A percentile compares a stretch with the other conserved stretches of the same genome.
Evolutionary conservation across 1,140 invertebrate species (phyloP).

Genomic region (Callitettix versicolor): DNA sequence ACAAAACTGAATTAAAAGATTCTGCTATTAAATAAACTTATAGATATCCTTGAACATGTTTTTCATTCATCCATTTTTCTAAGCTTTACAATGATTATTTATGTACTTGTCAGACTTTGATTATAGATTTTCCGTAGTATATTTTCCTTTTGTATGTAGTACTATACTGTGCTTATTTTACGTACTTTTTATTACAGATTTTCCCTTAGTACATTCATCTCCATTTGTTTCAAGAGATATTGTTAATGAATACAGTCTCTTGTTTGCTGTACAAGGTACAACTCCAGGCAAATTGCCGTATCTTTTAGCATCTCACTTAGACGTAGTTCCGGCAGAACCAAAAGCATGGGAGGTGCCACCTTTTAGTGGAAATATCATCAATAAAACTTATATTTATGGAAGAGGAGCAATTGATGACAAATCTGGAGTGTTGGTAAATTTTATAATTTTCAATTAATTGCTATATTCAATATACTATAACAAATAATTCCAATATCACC

Average conservation of each 20-base stretch:
- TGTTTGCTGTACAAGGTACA: slow-evolving; percentile 35
- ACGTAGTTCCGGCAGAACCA: slow-evolving; percentile 43
- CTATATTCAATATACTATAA: no score
- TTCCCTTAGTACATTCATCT: slow-evolving; percentile 36
- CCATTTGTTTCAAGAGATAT: slow-evolving; percentile 33
- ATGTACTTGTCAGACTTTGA: no score
- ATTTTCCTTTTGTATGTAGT: no score
- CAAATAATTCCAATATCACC: no score
- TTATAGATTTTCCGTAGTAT: no score
- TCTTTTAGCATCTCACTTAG: slow-evolving; percentile 42
- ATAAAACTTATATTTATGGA: slow-evolving; percentile 43
- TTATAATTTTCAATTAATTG: background rate
- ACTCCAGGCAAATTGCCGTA: slow-evolving; percentile 37
- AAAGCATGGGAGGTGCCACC: slow-evolving; percentile 39
- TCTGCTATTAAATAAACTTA: no score
- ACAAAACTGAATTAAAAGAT: no score
- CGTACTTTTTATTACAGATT: slow-evolving; percentile 31
- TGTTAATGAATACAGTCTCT: slow-evolving; percentile 39
- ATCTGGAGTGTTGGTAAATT: slow-evolving; percentile 38
- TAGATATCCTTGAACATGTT: no score
- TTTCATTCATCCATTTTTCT: no score
- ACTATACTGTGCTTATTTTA: no score
- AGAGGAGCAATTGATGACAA: slow-evolving; percentile 46
- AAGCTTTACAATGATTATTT: no score
- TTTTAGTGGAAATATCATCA: slow-evolving; percentile 37